Percentiles rank a stretch among this genome's conserved stretches.
These are phyloP conservation scores for Pterocles burchelli DNA, from an alignment of 2,113 vertebrate genomes.

Conservation along the genomic window DNA sequence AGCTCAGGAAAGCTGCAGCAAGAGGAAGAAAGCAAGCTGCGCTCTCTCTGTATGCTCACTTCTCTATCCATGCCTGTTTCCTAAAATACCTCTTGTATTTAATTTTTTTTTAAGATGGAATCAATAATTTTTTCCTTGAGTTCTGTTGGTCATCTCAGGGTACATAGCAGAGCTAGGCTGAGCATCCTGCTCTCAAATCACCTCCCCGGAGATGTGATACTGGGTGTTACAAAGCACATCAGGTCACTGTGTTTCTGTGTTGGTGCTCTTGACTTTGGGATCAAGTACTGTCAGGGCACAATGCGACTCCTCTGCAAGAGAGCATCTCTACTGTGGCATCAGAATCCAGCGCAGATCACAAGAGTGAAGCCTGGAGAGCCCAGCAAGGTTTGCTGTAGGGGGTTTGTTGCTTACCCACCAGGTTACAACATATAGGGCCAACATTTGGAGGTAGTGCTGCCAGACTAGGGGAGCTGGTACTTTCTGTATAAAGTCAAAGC, in stretches of 20 bases:
- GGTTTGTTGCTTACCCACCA: background rate
- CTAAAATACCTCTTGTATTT: background rate
- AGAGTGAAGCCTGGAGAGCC: background rate
- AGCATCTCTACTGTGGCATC: background rate
- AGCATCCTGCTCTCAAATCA: background rate
- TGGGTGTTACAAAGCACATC: background rate
- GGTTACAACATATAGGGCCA: background rate
- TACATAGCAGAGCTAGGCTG: background rate
- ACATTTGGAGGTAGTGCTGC: background rate
- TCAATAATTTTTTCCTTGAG: background rate
- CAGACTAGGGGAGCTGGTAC: rapidly evolving
- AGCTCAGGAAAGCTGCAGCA: background rate
- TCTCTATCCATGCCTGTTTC: background rate
- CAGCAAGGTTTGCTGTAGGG: background rate
- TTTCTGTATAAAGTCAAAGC: background rate
- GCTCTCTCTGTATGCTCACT: background rate
- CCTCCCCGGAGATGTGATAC: background rate
- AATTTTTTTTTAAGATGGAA: background rate
- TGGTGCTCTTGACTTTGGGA: background rate
- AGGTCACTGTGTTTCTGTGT: background rate
- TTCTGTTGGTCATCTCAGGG: background rate
- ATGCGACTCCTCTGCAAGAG: background rate
- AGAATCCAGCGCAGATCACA: background rate
- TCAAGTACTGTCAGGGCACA: background rate
- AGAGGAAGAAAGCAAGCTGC: background rate